Evolutionary conservation across 2,888 invertebrate genomes (phyloP).

Genomic region (Unio delphinus): DNA sequence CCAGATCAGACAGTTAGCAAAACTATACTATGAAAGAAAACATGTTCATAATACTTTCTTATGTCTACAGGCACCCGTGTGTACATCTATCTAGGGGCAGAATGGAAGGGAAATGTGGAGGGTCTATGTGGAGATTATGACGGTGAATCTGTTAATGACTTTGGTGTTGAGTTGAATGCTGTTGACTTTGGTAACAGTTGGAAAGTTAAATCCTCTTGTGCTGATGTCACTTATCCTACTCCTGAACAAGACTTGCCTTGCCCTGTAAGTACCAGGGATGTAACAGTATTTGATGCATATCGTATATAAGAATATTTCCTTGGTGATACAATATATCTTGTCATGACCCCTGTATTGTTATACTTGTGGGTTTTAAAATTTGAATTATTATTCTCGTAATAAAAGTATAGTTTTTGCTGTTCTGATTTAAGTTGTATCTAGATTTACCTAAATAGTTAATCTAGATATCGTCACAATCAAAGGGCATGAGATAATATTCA

Average conservation of each 20-base stretch:
- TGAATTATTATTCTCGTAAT: too few relatives aligned
- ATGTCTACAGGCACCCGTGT: conserved; percentile 22
- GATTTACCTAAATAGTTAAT: too few relatives aligned
- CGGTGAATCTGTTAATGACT: conserved; percentile 23
- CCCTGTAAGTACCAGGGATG: conserved; percentile 20
- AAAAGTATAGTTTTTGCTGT: too few relatives aligned
- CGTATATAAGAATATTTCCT: too few relatives aligned
- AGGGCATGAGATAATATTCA: too few relatives aligned
- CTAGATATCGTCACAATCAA: too few relatives aligned
- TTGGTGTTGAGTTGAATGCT: conserved; percentile 5
- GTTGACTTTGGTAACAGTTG: conserved; percentile 38
- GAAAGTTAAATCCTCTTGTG: conserved; percentile 29
- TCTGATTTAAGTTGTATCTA: too few relatives aligned
- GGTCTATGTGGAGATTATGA: conserved; percentile 39
- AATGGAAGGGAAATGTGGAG: conserved; percentile 25
- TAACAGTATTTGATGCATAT: too few relatives aligned
- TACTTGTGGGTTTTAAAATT: too few relatives aligned
- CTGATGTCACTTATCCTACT: conserved; percentile 20
- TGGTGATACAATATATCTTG: too few relatives aligned
- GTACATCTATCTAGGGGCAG: conserved; percentile 17
- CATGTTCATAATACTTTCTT: not conserved
- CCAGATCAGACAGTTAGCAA: not conserved
- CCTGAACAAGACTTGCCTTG: conserved; percentile 28
- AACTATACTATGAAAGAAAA: not conserved
- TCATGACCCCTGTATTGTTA: too few relatives aligned